A percentile compares a stretch with the other conserved stretches of the same genome.
Evolutionary conservation across 2,888 invertebrate genomes (phyloP).

Genomic region (Phragmatobia fuliginosa): DNA sequence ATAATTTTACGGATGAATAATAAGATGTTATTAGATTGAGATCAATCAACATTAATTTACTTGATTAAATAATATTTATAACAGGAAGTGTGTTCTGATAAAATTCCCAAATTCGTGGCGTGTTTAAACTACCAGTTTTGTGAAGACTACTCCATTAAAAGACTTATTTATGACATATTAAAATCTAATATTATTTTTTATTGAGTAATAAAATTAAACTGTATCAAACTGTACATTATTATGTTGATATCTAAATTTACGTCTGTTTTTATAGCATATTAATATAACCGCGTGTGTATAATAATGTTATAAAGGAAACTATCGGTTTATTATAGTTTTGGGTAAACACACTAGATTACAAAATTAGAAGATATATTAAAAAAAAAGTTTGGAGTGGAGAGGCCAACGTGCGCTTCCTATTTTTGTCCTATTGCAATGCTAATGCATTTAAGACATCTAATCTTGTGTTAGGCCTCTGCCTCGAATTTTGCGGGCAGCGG

Average conservation of each 20-base stretch:
- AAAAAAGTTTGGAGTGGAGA: not conserved
- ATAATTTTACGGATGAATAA: conserved; percentile 26
- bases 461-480: not conserved
- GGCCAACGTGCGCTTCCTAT: not conserved
- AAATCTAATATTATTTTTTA: conserved; percentile 17
- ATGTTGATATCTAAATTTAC: conserved; percentile 1
- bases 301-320: conserved; percentile 1
- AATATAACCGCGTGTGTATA: conserved; percentile 11
- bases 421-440: not conserved
- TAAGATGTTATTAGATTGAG: conserved; percentile 21
- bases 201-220: conserved; percentile 19
- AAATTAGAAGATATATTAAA: not conserved
- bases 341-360: conserved; percentile 2
- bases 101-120: conserved; percentile 18
- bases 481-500: too few relatives aligned
- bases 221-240: conserved; percentile 6
- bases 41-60: conserved; percentile 23
- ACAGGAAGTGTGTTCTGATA: conserved; percentile 21
- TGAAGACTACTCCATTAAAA: not conserved
- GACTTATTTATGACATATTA: conserved; percentile 17
- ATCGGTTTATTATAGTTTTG: conserved; percentile 24
- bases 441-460: not conserved
- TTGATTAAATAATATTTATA: conserved; percentile 15
- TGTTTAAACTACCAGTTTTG: conserved; percentile 14
- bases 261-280: conserved; percentile 12